Base-by-base conservation (phyloP, 2,113 vertebrate genomes). In the Pelecanus crispus region DNA sequence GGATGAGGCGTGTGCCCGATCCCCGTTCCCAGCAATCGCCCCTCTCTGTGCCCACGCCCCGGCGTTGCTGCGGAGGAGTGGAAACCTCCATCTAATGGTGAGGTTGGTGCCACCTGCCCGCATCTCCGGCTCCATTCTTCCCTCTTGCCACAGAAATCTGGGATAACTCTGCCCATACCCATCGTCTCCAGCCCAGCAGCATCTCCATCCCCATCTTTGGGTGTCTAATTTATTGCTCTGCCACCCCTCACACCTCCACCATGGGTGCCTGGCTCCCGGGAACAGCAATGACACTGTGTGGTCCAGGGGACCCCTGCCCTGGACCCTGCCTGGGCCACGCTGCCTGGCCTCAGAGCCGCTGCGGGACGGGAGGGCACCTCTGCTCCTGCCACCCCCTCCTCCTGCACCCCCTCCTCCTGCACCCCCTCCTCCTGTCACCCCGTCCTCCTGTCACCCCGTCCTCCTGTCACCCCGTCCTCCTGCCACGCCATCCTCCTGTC, bases 201-300 rank as follows among this genome's bases (percentile, higher is more conserved):
- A 65, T 66, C 86, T 66, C 62, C 67, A 44, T 8, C 52, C 40
- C 10, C 1, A 22, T 6, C 47, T 78, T 59, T 7, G 20, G 11
- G 38, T 32, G 36, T 11, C 65, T 9, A 1, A 8, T 6, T 36
- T 42, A 32, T 19, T 38, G 20, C 21, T 80, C 28, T 61, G 67
- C 19, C 74, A 29, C 17, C 10, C 15, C 44, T 86, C 72, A 56
- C 31, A 31, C 31, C 28, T 74, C 55, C 22, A 34, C 8, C 5
- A 3, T 1, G 38, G 72, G 9, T 4, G 20, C 26, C 56, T 2
- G 1, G 47, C 29, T 67, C 70, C 53, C 0, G 4, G 73, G 11
- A 85, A 49, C 20, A 0, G 0, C 45, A 38, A 25, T 0, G 66
- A 45, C 14, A 18, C 31, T 0, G 0, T 10, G 38, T 5, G 47